Evolutionary conservation across 2,797 vertebrate species (phyloP).

Genomic region (Chiloscyllium punctatum): DNA sequence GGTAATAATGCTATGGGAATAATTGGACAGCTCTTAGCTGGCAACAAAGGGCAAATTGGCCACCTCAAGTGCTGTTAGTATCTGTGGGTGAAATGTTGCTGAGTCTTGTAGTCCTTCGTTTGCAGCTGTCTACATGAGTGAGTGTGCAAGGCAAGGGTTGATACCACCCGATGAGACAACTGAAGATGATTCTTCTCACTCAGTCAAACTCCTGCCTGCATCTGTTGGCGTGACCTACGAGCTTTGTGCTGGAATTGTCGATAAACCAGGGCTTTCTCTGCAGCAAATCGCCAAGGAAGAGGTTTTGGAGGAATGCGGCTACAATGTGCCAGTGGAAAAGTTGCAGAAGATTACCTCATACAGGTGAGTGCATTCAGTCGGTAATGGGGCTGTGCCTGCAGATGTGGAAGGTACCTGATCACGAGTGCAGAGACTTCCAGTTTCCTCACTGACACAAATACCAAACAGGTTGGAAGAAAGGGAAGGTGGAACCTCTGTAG

Average conservation of each 20-base stretch:
- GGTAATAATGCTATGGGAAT: background rate
- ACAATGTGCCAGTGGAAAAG: conserved; percentile 59
- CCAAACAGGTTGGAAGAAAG: background rate
- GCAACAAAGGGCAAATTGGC: background rate
- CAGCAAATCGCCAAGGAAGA: conserved; percentile 84
- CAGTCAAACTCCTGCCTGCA: conserved; percentile 61
- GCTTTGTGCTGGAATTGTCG: conserved; percentile 84
- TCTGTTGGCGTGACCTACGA: conserved; percentile 75
- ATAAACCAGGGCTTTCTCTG: conserved; percentile 77
- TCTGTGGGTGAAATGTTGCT: background rate
- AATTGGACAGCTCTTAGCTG: background rate
- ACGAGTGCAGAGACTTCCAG: background rate
- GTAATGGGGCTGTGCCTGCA: background rate
- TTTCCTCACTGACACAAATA: background rate
- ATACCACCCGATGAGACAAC: background rate
- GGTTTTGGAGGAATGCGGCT: conserved; percentile 87
- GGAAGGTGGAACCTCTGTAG: background rate
- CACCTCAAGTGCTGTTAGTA: background rate
- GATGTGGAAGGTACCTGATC: background rate
- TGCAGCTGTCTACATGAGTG: conserved; percentile 81
- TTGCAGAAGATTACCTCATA: conserved; percentile 77
- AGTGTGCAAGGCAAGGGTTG: conserved; percentile 61
- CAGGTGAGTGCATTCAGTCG: conserved; percentile 58
- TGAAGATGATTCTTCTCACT: conserved; percentile 45
- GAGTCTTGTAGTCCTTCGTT: background rate